Conservation (phyloP, 2,113 vertebrate species). For the Pterocles gutturalis region DNA sequence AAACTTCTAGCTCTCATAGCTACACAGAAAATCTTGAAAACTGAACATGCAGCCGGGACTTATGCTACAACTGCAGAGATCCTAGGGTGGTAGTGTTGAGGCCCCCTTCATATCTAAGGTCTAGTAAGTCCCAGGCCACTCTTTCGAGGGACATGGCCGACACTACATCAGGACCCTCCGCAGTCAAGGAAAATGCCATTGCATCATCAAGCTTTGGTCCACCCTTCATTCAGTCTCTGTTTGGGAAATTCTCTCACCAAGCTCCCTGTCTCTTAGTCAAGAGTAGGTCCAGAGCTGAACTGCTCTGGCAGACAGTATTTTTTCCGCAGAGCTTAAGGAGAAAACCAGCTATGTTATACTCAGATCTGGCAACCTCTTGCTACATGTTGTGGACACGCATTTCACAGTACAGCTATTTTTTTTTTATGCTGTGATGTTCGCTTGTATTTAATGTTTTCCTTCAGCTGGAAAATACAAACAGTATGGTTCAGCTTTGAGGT, state of each 20-base stretch:
- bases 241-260: background rate
- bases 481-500: slow-evolving; percentile 72
- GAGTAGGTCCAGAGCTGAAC: background rate
- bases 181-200: background rate
- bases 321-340: background rate
- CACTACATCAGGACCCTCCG: accelerated
- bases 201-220: background rate
- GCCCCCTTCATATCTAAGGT: background rate
- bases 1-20: background rate
- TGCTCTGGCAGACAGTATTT: background rate
- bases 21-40: background rate
- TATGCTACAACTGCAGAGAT: accelerated
- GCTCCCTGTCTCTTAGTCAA: background rate
- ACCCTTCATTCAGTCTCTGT: background rate
- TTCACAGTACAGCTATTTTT: slow-evolving; percentile 70
- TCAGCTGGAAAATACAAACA: slow-evolving; percentile 78
- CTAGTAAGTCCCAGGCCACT: background rate
- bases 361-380: slow-evolving; percentile 28
- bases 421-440: slow-evolving; percentile 68
- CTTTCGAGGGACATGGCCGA: accelerated
- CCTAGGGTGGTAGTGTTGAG: accelerated
- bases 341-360: background rate
- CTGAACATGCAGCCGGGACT: background rate
- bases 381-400: slow-evolving; percentile 57
- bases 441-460: slow-evolving; percentile 75